phyloP scores from a whole-genome alignment of 2,113 vertebrate species.

The Melanotaenia duboulayi region DNA sequence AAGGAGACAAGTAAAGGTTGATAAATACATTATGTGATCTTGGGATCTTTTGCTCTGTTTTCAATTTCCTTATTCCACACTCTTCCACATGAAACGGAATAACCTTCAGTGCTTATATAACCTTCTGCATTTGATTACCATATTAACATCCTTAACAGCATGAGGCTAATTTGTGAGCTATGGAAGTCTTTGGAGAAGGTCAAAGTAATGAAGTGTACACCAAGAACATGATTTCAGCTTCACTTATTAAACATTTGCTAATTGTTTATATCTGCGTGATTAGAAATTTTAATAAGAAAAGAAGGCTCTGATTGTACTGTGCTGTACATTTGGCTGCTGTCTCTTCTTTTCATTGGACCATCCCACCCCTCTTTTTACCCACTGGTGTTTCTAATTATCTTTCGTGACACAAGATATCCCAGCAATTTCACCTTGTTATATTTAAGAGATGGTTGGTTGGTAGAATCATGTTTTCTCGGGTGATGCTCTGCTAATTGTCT shows the following conservation, averaged over 20 bases:
- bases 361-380: background rate
- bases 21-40: slow-evolving; percentile 71
- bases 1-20: slow-evolving; percentile 65
- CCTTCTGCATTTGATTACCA: slow-evolving; percentile 82
- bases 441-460: slow-evolving; percentile 49
- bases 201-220: slow-evolving; percentile 78
- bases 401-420: slow-evolving; percentile 58
- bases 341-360: slow-evolving; percentile 12
- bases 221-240: slow-evolving; percentile 64
- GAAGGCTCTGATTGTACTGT: slow-evolving; percentile 29
- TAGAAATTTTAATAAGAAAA: slow-evolving; percentile 64
- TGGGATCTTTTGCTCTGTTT: slow-evolving; percentile 70
- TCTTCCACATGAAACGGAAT: slow-evolving; percentile 75
- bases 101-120: slow-evolving; percentile 81
- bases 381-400: slow-evolving; percentile 63
- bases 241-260: slow-evolving; percentile 77
- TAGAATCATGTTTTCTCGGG: slow-evolving; percentile 23
- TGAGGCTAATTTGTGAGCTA: slow-evolving; percentile 81
- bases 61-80: slow-evolving; percentile 69
- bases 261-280: slow-evolving; percentile 79
- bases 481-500: slow-evolving; percentile 31
- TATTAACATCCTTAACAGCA: slow-evolving; percentile 80
- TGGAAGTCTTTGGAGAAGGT: slow-evolving; percentile 82
- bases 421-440: slow-evolving; percentile 59
- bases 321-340: slow-evolving; percentile 44